These are phyloP conservation scores for Neopipo cinnamomea DNA, from an alignment of 2,113 vertebrate species.

Conservation along the genomic window DNA sequence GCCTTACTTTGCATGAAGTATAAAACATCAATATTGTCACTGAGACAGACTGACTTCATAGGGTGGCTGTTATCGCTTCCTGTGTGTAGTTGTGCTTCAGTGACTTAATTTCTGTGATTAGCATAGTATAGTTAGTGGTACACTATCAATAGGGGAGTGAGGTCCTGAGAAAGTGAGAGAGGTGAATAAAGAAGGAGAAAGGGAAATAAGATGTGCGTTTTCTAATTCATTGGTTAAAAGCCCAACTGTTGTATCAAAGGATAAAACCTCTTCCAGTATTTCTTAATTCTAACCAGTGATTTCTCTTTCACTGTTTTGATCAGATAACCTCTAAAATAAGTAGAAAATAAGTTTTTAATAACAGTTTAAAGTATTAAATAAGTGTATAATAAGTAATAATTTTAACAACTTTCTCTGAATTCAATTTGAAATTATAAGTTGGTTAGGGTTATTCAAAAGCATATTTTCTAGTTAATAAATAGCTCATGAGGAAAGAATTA, in stretches of 20 bases:
- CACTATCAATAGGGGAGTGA: background rate
- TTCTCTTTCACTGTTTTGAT: background rate
- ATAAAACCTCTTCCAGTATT: background rate
- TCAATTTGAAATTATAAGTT: background rate
- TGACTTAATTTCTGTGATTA: background rate
- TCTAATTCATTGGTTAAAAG: background rate
- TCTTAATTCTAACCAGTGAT: background rate
- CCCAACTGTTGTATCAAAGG: background rate
- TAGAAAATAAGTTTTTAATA: background rate
- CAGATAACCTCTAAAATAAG: background rate
- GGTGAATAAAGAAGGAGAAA: background rate
- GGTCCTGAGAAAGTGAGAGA: background rate
- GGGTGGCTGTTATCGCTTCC: background rate
- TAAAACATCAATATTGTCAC: background rate
- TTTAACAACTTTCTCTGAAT: background rate
- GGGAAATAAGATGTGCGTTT: background rate
- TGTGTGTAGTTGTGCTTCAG: rapidly evolving
- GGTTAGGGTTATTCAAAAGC: background rate
- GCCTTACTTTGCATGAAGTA: background rate
- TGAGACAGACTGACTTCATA: background rate
- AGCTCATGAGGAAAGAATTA: background rate
- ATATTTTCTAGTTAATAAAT: background rate
- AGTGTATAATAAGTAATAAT: background rate
- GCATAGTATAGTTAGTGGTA: background rate
- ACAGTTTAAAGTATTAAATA: background rate